Base-by-base conservation (phyloP, 2,888 invertebrate genomes). In the Pediacus dermestoides region DNA sequence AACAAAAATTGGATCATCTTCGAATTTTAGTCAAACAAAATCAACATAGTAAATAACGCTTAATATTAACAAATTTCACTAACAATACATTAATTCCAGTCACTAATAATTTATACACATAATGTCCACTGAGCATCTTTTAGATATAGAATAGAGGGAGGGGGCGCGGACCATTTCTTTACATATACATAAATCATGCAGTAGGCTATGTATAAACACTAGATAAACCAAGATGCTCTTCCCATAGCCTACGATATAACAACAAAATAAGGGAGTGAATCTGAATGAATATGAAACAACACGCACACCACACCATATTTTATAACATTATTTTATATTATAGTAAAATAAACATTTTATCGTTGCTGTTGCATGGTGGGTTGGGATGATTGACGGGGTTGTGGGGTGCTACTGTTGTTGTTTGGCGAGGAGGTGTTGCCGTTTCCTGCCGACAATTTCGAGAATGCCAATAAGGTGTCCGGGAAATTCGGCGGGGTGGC, bases 401-500 rank as follows among this genome's bases (percentile, higher is more conserved):
- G 50, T 12, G 48, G 68, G 66, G 40, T 46, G 53, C 44, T 63
- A 63, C 47, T 49, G 48, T 69, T 68, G 1, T 74, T 41, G 16
- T 74, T 72, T 42, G 77, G 70, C 57, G 72, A 58, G 23, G 71
- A 70, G 22, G 72, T 72, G 39, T 70, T 73, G 50, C 72, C 73
- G 31, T 78, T 78, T 27, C 77, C 74, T 35, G 90, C 86, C 13
- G 89, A 88, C 74, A 92, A 77, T 64, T 90, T 87, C 7, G 90
- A 88, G 67, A 93, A 88, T 35, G 91, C 90, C 47, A 88, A 75
- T 47, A 93, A 73, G 14, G 92, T 85, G 64, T 93, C 93, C 2
- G 92, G 92, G 65, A 93, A 93, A 70, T 91, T 92, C 16, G 93
- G 92, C 30, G 92, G 93, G 30, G 93, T 93, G 33, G 92, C 92